Evolutionary conservation across 2,888 invertebrate species (phyloP).

Genomic region (Trissolcus japonicus): DNA sequence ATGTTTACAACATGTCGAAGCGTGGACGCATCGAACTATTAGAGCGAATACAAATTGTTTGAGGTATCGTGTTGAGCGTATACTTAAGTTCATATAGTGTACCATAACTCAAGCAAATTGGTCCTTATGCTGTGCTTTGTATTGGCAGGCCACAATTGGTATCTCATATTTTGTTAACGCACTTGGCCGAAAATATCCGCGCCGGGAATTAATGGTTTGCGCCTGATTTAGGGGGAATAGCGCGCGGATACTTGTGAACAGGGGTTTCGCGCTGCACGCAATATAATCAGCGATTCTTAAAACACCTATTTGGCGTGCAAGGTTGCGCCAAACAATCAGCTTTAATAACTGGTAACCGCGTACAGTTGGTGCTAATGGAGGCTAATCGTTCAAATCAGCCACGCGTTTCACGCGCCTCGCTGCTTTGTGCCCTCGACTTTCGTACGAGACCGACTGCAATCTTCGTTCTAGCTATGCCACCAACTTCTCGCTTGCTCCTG

Average conservation of each 20-base stretch:
- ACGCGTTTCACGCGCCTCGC: slow-evolving; percentile 62
- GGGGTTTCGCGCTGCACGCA: slow-evolving; percentile 58
- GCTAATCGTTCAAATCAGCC: slow-evolving; percentile 68
- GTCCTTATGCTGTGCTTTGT: slow-evolving; percentile 40
- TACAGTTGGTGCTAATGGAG: slow-evolving; percentile 66
- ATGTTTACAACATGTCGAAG: slow-evolving; percentile 30
- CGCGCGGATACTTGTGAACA: slow-evolving; percentile 48
- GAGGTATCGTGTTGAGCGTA: slow-evolving; percentile 30
- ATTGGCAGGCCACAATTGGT: slow-evolving; percentile 50
- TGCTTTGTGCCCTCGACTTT: slow-evolving; percentile 40
- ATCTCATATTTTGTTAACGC: slow-evolving; percentile 55
- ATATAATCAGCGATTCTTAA: slow-evolving; percentile 58
- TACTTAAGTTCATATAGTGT: slow-evolving; percentile 42
- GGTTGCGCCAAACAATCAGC: slow-evolving; percentile 65
- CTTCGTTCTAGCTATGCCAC: slow-evolving; percentile 60
- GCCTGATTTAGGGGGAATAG: slow-evolving; percentile 56
- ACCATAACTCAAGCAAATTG: slow-evolving; percentile 51
- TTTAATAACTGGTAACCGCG: slow-evolving; percentile 67
- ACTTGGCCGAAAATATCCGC: slow-evolving; percentile 37
- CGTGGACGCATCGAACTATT: slow-evolving; percentile 31
- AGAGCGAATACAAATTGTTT: slow-evolving; percentile 49
- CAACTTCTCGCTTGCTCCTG: slow-evolving; percentile 62
- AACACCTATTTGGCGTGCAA: slow-evolving; percentile 56
- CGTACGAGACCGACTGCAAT: slow-evolving; percentile 64
- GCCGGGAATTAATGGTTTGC: slow-evolving; percentile 47